These are phyloP conservation scores for Cryptus viduatorius DNA, from an alignment of 2,888 invertebrate species.

Conservation along the genomic window DNA sequence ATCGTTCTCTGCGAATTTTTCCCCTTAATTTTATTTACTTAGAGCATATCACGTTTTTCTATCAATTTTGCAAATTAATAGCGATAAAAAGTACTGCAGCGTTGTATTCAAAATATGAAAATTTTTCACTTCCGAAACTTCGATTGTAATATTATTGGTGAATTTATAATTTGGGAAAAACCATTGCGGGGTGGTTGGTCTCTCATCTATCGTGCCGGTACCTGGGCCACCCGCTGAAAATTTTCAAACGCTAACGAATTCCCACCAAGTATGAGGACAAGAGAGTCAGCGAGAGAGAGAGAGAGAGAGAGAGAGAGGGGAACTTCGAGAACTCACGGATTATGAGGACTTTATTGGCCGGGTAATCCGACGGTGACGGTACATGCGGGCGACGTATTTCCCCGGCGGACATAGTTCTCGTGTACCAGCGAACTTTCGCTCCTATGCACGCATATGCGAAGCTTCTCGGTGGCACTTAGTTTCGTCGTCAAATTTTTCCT, in stretches of 20 bases:
- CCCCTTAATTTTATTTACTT: background rate
- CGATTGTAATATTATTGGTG: conserved; percentile 42
- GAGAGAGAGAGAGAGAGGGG: background rate
- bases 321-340: conserved; percentile 63
- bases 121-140: background rate
- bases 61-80: background rate
- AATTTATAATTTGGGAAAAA: conserved; percentile 70
- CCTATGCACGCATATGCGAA: background rate
- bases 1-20: background rate
- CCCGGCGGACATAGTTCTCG: conserved; percentile 48
- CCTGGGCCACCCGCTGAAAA: conserved; percentile 69
- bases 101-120: background rate
- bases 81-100: background rate
- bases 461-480: background rate
- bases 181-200: conserved; percentile 53
- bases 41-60: background rate
- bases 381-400: conserved; percentile 71
- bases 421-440: conserved; percentile 15
- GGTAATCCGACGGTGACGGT: conserved; percentile 71
- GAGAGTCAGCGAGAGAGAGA: conserved; percentile 16
- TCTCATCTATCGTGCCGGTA: conserved; percentile 44
- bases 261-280: conserved; percentile 3
- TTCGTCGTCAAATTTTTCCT: conserved; percentile 21
- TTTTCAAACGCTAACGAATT: conserved; percentile 28
- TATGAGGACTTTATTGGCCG: conserved; percentile 74